Evolutionary conservation across 1,140 invertebrate genomes (phyloP).

Genomic region (Antheraea pernyi): DNA sequence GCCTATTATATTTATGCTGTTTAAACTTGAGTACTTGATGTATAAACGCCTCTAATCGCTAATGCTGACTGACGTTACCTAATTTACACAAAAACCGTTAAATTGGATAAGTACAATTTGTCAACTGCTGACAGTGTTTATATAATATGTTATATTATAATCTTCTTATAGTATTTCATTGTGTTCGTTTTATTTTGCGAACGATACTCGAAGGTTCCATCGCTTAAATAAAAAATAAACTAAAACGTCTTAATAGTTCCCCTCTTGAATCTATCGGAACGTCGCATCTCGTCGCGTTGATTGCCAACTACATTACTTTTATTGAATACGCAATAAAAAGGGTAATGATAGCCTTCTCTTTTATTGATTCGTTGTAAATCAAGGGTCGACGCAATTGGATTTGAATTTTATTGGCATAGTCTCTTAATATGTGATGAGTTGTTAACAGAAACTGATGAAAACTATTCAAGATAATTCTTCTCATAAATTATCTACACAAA

Average conservation of each 20-base stretch:
- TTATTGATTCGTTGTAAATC: constrained; percentile 77
- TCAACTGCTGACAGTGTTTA: too few species aligned
- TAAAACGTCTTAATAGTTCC: constrained; percentile 20
- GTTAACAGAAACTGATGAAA: constrained; percentile 65
- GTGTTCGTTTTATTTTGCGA: too few species aligned
- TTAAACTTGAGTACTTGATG: constrained; percentile 56
- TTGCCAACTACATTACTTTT: constrained; percentile 67
- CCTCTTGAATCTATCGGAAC: constrained; percentile 29
- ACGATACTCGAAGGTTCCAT: neutral
- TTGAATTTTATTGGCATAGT: constrained; percentile 71
- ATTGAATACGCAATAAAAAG: constrained; percentile 70
- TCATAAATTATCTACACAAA: neutral
- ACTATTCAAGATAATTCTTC: constrained; percentile 40
- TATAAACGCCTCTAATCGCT: constrained; percentile 53
- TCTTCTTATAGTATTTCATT: too few species aligned
- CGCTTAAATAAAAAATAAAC: neutral
- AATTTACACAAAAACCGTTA: constrained; percentile 5
- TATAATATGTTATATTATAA: too few species aligned
- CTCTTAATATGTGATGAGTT: constrained; percentile 58
- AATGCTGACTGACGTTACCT: constrained; percentile 37
- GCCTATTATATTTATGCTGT: constrained; percentile 62
- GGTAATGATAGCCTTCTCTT: constrained; percentile 71
- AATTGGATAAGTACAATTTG: too few species aligned
- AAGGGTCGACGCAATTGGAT: constrained; percentile 69
- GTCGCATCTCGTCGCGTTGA: constrained; percentile 34